Conservation (phyloP, 2,888 invertebrate species). For the Phrixothrix hirtus region DNA sequence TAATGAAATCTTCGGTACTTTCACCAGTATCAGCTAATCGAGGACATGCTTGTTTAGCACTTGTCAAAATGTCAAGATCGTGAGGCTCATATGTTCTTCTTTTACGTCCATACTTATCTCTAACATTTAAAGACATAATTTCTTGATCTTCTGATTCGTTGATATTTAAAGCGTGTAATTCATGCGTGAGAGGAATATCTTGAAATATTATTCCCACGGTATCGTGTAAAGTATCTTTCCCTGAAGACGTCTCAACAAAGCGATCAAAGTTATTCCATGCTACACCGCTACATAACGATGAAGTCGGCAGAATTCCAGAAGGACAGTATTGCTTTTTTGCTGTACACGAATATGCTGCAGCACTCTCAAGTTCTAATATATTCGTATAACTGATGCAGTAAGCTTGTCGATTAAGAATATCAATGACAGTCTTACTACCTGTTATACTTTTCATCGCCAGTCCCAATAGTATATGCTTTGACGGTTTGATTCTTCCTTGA, state of each 20-base stretch:
- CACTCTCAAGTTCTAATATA: conserved; percentile 34
- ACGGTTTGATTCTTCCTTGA: conserved; percentile 31
- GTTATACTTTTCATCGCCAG: conserved; percentile 35
- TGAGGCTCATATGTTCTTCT: conserved; percentile 34
- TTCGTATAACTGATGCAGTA: conserved; percentile 28
- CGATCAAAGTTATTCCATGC: conserved; percentile 40
- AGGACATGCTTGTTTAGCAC: conserved; percentile 14
- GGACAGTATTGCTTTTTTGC: conserved; percentile 32
- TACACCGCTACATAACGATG: conserved; percentile 35
- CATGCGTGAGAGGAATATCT: conserved; percentile 32
- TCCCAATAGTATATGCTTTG: conserved; percentile 35
- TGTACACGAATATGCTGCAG: conserved; percentile 32
- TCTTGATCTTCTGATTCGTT: background rate
- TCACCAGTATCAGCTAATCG: background rate
- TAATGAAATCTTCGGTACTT: background rate
- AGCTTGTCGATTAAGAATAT: conserved; percentile 33
- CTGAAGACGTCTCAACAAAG: conserved; percentile 36
- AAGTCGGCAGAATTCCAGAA: conserved; percentile 32
- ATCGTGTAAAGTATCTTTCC: conserved; percentile 34
- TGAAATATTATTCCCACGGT: conserved; percentile 41
- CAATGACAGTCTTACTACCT: conserved; percentile 34
- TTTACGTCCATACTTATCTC: conserved; percentile 30
- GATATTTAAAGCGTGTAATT: conserved; percentile 11
- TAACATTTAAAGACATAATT: conserved; percentile 20
- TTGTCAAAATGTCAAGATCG: conserved; percentile 27